Percentiles rank a stretch among this genome's conserved stretches.
phyloP scores from a whole-genome alignment of 1,140 invertebrate genomes.

The Drosophila insularis region DNA sequence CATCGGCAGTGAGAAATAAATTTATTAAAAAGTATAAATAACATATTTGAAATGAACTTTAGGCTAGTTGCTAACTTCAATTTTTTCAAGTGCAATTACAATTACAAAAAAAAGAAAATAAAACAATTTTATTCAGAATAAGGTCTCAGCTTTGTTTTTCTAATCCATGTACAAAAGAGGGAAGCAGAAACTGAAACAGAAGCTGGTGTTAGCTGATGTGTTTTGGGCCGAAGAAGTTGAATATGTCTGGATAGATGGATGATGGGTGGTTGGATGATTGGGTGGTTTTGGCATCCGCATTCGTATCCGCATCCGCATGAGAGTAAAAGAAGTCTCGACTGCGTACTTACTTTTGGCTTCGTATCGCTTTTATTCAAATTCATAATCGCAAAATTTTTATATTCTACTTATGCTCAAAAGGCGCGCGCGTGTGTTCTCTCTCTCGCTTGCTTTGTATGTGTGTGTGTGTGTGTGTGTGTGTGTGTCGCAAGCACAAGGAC shows the following conservation, averaged over 20 bases:
- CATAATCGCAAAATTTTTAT: conserved; percentile 82
- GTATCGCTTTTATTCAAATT: conserved; percentile 82
- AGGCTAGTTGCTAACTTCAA: no score
- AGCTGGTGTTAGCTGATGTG: conserved; percentile 5
- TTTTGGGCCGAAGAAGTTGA: conserved; percentile 12
- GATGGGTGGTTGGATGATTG: background rate
- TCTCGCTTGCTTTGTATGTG: background rate
- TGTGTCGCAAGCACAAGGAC: conserved; percentile 33
- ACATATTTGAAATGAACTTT: no score
- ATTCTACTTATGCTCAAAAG: conserved; percentile 78
- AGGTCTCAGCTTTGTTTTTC: conserved; percentile 30
- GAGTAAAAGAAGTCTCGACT: conserved; percentile 21
- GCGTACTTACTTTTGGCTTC: conserved; percentile 64
- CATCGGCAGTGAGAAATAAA: no score
- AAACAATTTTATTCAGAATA: background rate
- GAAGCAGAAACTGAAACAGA: background rate
- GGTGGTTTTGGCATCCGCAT: no score
- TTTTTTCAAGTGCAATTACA: background rate
- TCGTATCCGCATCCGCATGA: conserved; percentile 2
- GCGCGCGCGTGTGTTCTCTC: conserved; percentile 40
- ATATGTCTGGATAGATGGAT: background rate
- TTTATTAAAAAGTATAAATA: no score
- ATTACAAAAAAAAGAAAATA: background rate
- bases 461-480: conserved; percentile 3
- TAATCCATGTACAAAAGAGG: conserved; percentile 56